Base-by-base conservation (phyloP, 2,797 vertebrate species). In the Danio tinwini region DNA sequence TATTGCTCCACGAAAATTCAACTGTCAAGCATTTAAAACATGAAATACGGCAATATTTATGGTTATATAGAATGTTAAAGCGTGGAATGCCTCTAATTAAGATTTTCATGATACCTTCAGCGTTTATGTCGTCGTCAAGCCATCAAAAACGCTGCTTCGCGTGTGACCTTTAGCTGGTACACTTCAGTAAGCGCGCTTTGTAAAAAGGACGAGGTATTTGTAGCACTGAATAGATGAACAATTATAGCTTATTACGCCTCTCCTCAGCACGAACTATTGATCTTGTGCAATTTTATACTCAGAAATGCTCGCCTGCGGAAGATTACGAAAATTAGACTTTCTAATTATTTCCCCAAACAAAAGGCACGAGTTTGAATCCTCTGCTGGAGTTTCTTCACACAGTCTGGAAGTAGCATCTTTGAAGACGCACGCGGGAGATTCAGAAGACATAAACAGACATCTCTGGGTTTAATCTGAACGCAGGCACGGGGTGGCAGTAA, bases 331-430 rank as follows among this genome's bases (percentile, higher is more conserved):
- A 86, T 86, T 82, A 82, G 80, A 87, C 65, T 86, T 82, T 83
- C 83, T 85, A 88, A 89, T 86, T 75, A 85, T 85, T 86, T 77
- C 73, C 81, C 64, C 72, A 83, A 86, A 81, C 77, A 82, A 84
- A 84, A 76, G 68, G 56, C 6, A 83, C 17, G 70, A 82, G 75
- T 83, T 78, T 73, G 76, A 82, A 78, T 81, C 78, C 83, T 81
- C 55, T 53, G 73, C 16, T 76, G 74, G 67, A 81, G 62, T 74
- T 40, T 69, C 56, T 63, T 56, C n/a, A 13, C 58, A 42, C 1
- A 37, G 62, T 74, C 63, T 67, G 40, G 4, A n/a, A 53, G 63
- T 49, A 80, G 53, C 65, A 74, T 79, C 61, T 87, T 79, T 84
- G 77, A 85, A 76, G 68, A 53, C 77, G n/a, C 45, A 72, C 45